Base-by-base conservation (phyloP, 2,888 invertebrate species). In the Drosophila emarginata region DNA sequence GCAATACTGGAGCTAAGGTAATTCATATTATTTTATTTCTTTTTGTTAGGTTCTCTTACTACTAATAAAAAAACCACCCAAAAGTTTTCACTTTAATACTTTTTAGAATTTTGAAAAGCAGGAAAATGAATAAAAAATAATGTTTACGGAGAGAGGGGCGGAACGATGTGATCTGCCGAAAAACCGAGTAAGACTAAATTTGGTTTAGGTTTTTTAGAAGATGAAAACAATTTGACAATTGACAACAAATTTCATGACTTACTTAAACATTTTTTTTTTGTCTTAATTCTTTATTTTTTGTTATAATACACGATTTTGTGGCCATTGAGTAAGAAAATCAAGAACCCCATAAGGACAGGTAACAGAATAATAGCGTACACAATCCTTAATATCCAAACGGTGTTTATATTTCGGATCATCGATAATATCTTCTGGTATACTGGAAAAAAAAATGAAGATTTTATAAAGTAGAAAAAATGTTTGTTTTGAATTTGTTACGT, bases 401-500 rank as follows among this genome's bases (percentile, higher is more conserved):
- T 81, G 75, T 7, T 26, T 56, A 32, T 85, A 81, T 40, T 75
- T 85, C 0, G 45, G 45, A 45, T 64, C 60, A 18, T 81, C 81
- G 5, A 32, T 2, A 12, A 85, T 5, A 26, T 85, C 74, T 14
- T 72, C 65, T n/a, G 81, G 81, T 4, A 81, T 37, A 0, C 81
- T 81, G 26, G 11, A 45, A 18, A 7, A 45, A 2, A 12, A 21
- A 9, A 45, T 11, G 21, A 18, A 45, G 2, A 2, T 12, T 23
- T 39, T 0, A 15, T 37, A 1, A 2, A 0, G 11, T 2, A 12
- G 12, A 18, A 50, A 3, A 2, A 32, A 9, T 32, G 9, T 2
- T 6, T 50, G 0, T 14, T 45, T 7, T 1, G n/a, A 1, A 4
- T 15, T 0, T 4, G 91, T 89, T 88, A 95, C 95, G 93, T 93